These are phyloP conservation scores for Megaptera novaeangliae DNA, from an alignment of 2,113 vertebrate species.

Conservation along the genomic window DNA sequence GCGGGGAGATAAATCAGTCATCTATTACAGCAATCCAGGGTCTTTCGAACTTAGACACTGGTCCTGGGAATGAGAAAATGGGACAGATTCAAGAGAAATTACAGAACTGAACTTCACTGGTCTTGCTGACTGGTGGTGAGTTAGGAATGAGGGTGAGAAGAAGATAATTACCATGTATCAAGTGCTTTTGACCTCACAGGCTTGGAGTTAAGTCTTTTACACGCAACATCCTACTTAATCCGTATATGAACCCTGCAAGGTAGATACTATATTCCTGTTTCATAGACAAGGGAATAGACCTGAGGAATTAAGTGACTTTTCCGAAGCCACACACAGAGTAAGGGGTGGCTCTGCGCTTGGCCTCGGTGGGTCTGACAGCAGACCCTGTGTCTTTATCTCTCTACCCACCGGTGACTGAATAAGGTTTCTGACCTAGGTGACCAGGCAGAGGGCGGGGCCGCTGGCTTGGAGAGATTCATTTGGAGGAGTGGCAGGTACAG, in stretches of 20 bases:
- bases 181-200: neutral
- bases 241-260: neutral
- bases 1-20: neutral
- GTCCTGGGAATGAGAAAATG: neutral
- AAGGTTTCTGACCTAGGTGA: neutral
- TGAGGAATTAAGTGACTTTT: neutral
- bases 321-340: neutral
- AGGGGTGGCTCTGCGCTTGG: neutral
- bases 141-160: neutral
- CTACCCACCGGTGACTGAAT: neutral
- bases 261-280: neutral
- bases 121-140: neutral
- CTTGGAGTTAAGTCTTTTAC: neutral
- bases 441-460: neutral
- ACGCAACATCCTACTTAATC: neutral
- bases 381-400: neutral
- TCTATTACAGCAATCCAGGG: neutral
- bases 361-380: neutral
- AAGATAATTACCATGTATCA: neutral
- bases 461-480: neutral
- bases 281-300: neutral
- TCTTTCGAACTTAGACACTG: neutral
- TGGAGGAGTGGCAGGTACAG: neutral
- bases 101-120: neutral
- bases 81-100: neutral